These are phyloP conservation scores for Paragorgia papillata DNA, from an alignment of 92 coral and sea anemone species.

Conservation along the genomic window DNA sequence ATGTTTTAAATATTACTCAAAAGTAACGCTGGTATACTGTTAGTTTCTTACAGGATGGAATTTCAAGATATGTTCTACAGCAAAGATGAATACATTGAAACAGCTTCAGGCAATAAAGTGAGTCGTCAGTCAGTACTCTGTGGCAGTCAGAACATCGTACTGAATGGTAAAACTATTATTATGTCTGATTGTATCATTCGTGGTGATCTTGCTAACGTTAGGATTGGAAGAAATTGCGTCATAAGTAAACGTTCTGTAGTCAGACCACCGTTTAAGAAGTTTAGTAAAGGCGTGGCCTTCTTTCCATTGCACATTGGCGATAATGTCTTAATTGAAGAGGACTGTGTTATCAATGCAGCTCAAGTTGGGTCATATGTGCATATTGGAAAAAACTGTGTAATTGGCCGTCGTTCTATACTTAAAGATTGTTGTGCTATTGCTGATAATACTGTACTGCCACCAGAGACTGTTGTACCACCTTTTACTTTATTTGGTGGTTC, in stretches of 20 bases:
- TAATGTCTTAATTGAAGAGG: conserved; percentile 95
- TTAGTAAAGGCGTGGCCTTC: conserved; percentile 99
- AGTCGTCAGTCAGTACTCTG: conserved; percentile 98
- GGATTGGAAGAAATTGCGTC: conserved; percentile 97
- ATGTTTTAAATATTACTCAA: too few relatives aligned
- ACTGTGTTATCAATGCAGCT: conserved; percentile 96
- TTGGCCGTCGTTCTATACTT: conserved; percentile 93
- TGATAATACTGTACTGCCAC: conserved; percentile 95
- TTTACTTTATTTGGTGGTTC: conserved; percentile 92
- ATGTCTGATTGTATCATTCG: conserved; percentile 97
- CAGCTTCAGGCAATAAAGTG: conserved; percentile 99
- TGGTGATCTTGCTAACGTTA: conserved; percentile 97
- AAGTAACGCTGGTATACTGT: too few relatives aligned
- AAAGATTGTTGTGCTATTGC: conserved; percentile 99
- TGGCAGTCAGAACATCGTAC: conserved; percentile 98
- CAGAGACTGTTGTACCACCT: conserved; percentile 99
- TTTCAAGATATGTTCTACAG: conserved; percentile 79
- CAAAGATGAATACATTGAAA: conserved; percentile 95
- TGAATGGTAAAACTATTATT: conserved; percentile 97
- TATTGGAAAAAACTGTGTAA: conserved; percentile 97
- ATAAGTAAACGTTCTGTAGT: conserved; percentile 95
- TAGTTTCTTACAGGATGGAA: conserved; percentile 59
- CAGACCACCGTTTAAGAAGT: conserved; percentile 98
- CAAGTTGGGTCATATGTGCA: conserved; percentile 97
- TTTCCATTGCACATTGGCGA: conserved; percentile 99